A percentile compares a stretch with the other conserved stretches of the same genome.
Evolutionary conservation across 2,888 invertebrate species (phyloP).

Genomic region (Ametastegia equiseti): DNA sequence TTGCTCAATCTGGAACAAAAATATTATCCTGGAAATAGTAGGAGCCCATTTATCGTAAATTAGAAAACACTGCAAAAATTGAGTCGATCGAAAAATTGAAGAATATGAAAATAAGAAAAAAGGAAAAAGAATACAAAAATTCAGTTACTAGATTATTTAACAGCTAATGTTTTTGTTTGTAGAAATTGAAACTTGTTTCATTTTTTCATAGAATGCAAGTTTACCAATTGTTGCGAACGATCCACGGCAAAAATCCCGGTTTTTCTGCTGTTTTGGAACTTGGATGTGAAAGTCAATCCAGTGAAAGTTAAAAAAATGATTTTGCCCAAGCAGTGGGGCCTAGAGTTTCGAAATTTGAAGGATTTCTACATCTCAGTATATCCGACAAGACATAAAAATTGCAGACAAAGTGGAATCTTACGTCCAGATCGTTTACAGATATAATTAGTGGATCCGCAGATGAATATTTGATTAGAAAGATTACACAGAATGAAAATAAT

Average conservation of each 20-base stretch:
- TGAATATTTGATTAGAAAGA: background rate
- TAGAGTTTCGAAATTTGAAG: too few relatives aligned
- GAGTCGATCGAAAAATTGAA: background rate
- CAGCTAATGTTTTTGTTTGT: too few relatives aligned
- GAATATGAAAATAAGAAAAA: background rate
- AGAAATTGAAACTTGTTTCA: background rate
- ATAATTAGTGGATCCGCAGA: background rate
- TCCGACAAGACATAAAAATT: too few relatives aligned
- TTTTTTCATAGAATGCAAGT: background rate
- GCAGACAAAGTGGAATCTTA: too few relatives aligned
- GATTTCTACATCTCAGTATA: too few relatives aligned
- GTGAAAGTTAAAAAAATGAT: too few relatives aligned
- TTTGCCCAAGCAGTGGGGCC: too few relatives aligned
- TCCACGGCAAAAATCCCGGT: too few relatives aligned
- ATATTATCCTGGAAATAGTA: background rate
- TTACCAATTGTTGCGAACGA: too few relatives aligned
- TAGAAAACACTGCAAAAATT: background rate
- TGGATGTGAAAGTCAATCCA: too few relatives aligned
- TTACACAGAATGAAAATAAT: background rate
- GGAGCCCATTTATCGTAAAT: background rate
- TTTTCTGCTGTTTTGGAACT: too few relatives aligned
- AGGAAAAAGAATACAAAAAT: background rate
- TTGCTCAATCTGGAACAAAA: background rate
- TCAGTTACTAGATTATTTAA: background rate
- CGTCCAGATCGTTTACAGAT: too few relatives aligned